Evolutionary conservation across 2,888 invertebrate genomes (phyloP), one percentile per base, ranked within the genome.

Genomic region (Leptarthrus brevirostris): DNA sequence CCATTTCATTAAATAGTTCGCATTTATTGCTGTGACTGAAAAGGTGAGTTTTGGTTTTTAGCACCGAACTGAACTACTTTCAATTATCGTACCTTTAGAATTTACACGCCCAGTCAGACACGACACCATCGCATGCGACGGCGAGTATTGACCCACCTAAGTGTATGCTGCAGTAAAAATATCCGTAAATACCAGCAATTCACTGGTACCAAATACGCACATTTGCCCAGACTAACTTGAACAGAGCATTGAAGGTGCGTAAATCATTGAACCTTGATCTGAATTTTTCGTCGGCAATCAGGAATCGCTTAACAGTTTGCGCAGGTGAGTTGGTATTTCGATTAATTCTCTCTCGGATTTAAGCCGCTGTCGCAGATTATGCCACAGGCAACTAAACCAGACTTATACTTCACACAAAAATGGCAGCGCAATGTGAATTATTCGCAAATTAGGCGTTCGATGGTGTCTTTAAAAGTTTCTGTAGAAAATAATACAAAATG

Each of bases 261-360:
- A 58, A 58, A 58, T 58, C 36, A 36, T 58, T 36, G 20, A 66
- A 47, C 64, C 64, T 66, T 66, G 64, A 47, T 66, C 64, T 47
- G 47, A 34, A 66, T 66, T 66, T 44, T 40, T 24, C 26, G 26
- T 40, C 64, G 47, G 44, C 47, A 44, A 22, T n/a, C 64, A 66
- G 64, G 64, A 66, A 66, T 66, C 34, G 30, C 16, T 40, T 6
- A 44, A 14, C 10, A 66, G 36, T 14, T 66, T 36, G 36, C 40
- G 12, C 36, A 61, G 36, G 36, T 61, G 3, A 61, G 18, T 12
- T 20, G 44, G 34, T 44, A 47, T 64, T 61, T 64, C 64, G 30
- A 36, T 18, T 3, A 40, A 40, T 40, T 40, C 40, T 40, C 8
- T 40, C 40, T 40, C 8, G 40, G 3, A 12, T 40, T 40, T 12